Percentiles rank a stretch among this genome's conserved stretches.
These are phyloP conservation scores for Pogoniulus pusillus DNA, from an alignment of 2,797 vertebrate genomes.

Conservation along the genomic window DNA sequence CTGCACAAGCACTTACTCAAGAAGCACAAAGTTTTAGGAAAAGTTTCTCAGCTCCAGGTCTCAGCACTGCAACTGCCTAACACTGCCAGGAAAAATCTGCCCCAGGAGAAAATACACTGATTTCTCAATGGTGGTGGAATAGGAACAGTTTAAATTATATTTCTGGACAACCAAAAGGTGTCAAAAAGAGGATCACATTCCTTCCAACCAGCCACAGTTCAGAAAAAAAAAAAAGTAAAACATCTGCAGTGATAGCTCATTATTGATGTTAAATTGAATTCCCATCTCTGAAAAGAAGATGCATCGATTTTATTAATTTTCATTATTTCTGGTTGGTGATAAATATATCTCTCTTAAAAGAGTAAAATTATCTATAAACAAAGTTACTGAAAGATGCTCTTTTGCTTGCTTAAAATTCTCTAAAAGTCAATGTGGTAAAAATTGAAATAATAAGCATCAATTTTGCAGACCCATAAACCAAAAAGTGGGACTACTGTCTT, in stretches of 20 bases:
- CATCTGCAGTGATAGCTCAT: not conserved
- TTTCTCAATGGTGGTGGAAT: too few relatives aligned
- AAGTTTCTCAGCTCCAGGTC: not conserved
- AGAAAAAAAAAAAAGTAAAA: not conserved
- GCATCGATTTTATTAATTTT: not conserved
- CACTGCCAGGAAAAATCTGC: not conserved
- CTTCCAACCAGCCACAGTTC: not conserved
- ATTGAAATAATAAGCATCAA: not conserved
- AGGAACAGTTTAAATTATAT: too few relatives aligned
- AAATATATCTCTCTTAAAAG: not conserved
- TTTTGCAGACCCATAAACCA: not conserved
- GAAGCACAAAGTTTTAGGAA: not conserved
- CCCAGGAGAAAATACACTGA: accelerated
- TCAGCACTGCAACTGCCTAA: not conserved
- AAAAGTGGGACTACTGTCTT: not conserved
- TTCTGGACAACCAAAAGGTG: not conserved
- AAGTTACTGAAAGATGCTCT: not conserved
- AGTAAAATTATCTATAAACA: not conserved
- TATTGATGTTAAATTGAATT: not conserved
- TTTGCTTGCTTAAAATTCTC: not conserved
- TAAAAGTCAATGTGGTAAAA: not conserved
- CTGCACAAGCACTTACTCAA: not conserved
- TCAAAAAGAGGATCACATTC: not conserved
- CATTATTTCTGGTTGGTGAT: not conserved
- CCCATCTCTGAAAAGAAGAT: not conserved